Conservation (phyloP, 2,888 invertebrate genomes). For the Amorpha juglandis region DNA sequence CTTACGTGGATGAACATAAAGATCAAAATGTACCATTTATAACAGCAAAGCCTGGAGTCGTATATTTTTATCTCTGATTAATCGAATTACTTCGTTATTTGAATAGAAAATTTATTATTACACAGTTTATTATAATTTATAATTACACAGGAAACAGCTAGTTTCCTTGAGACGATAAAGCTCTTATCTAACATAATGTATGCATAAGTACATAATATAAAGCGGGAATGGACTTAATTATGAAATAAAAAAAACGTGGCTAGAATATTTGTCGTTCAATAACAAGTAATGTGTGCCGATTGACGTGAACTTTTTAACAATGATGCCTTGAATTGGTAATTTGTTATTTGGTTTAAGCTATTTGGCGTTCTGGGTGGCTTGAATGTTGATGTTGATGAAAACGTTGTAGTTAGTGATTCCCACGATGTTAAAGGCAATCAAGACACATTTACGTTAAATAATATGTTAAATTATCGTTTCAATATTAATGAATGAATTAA, state of each 20-base stretch:
- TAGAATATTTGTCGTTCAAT: slow-evolving; percentile 22
- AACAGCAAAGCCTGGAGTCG: neutral
- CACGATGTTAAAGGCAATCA: too few relatives aligned
- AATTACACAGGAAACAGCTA: slow-evolving; percentile 34
- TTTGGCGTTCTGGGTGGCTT: slow-evolving; percentile 11
- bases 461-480: too few relatives aligned
- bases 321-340: slow-evolving; percentile 21
- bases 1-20: neutral
- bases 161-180: slow-evolving; percentile 31
- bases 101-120: slow-evolving; percentile 24
- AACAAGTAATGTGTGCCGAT: slow-evolving; percentile 11
- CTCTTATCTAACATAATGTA: slow-evolving; percentile 28
- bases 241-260: slow-evolving; percentile 19
- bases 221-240: slow-evolving; percentile 17
- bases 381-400: neutral
- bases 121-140: too few relatives aligned
- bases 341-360: slow-evolving; percentile 5
- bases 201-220: slow-evolving; percentile 23
- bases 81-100: slow-evolving; percentile 39
- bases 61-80: slow-evolving; percentile 33
- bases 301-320: slow-evolving; percentile 22
- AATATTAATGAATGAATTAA: too few relatives aligned
- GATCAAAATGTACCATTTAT: neutral
- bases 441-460: too few relatives aligned
- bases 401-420: neutral